Evolutionary conservation across 2,888 invertebrate genomes (phyloP).

Genomic region (Melanotus villosus): DNA sequence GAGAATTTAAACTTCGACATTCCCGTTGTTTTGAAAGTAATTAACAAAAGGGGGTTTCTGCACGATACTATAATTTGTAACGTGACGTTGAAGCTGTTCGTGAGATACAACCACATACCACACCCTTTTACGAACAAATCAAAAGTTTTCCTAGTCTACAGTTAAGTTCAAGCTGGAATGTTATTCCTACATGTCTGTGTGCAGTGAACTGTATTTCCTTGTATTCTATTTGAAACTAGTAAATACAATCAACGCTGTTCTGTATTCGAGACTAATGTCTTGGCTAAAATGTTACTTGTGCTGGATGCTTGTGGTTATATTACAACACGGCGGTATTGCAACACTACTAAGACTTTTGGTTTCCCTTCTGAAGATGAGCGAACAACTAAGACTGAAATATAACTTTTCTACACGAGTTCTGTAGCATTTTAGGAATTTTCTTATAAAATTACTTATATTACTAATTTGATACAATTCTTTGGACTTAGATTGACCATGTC

Average conservation of each 20-base stretch:
- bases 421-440: no score
- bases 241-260: conserved; percentile 14
- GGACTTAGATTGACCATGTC: no score
- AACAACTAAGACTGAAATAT: no score
- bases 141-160: neutral
- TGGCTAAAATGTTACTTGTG: conserved; percentile 2
- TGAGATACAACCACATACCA: neutral
- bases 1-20: neutral
- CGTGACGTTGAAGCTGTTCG: neutral
- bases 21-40: no score
- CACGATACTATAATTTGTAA: neutral
- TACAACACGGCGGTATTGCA: no score
- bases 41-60: neutral
- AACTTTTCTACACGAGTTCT: no score
- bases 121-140: neutral
- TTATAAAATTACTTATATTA: no score
- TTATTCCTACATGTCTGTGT: conserved; percentile 14
- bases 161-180: neutral
- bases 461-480: no score
- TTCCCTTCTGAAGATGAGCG: no score
- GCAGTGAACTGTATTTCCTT: neutral
- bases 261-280: conserved; percentile 14
- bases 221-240: conserved; percentile 14
- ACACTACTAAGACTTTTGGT: no score
- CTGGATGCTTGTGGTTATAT: neutral